Conservation (phyloP, 2,888 invertebrate genomes). For the Heliconius cydno region DNA sequence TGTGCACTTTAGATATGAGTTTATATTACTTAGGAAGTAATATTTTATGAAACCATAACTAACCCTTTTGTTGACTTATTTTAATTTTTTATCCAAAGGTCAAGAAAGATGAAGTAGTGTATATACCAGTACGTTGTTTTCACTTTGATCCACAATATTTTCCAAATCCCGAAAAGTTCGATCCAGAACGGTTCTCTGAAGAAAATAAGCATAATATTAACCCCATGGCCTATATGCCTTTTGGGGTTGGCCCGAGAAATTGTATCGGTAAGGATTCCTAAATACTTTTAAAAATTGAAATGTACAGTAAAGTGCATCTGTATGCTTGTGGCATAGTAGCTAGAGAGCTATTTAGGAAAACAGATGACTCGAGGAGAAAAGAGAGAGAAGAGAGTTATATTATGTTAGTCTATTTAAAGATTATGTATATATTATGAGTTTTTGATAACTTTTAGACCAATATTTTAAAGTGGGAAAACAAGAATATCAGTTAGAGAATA, state of each 20-base stretch:
- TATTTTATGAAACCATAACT: too few relatives aligned
- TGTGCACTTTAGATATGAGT: too few relatives aligned
- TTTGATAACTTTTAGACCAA: too few relatives aligned
- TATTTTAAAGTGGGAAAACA: too few relatives aligned
- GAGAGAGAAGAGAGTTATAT: too few relatives aligned
- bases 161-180: slow-evolving; percentile 82
- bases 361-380: too few relatives aligned
- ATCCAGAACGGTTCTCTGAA: slow-evolving; percentile 84
- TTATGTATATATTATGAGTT: too few relatives aligned
- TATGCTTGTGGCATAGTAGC: too few relatives aligned
- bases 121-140: slow-evolving; percentile 69
- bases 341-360: too few relatives aligned
- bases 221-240: slow-evolving; percentile 74
- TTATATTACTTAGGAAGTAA: too few relatives aligned
- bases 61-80: neutral
- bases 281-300: neutral
- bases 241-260: slow-evolving; percentile 84
- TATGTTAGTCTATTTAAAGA: too few relatives aligned
- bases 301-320: neutral
- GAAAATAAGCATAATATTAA: slow-evolving; percentile 78
- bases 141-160: slow-evolving; percentile 80
- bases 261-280: slow-evolving; percentile 79
- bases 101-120: slow-evolving; percentile 60
- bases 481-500: too few relatives aligned
- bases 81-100: slow-evolving; percentile 50